Evolutionary conservation across 2,113 vertebrate genomes (phyloP).

Genomic region (Gnathonemus longibarbis): DNA sequence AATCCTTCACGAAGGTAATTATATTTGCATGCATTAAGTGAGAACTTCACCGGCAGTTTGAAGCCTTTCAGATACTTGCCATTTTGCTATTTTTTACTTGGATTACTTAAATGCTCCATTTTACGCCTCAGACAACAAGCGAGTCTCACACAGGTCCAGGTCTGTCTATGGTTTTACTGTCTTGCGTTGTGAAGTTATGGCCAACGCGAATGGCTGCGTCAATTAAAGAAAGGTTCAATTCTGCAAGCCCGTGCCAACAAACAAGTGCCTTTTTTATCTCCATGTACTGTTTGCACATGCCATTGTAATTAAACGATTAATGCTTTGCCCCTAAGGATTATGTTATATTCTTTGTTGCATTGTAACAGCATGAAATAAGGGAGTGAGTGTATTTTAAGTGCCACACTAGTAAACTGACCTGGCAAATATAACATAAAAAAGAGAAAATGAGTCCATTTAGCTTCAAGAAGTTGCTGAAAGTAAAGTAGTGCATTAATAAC

Average conservation of each 20-base stretch:
- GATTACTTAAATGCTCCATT: not conserved
- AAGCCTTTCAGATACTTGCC: not conserved
- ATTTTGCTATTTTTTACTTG: not conserved
- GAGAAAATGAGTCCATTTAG: not conserved
- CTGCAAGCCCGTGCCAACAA: conserved; percentile 43
- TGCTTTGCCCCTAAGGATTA: conserved; percentile 45
- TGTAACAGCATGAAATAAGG: conserved; percentile 34
- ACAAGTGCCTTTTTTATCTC: conserved; percentile 36
- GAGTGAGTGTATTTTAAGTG: conserved; percentile 24
- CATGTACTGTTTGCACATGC: conserved; percentile 29
- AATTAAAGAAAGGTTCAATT: conserved; percentile 34
- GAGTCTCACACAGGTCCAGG: not conserved
- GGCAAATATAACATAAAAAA: not conserved
- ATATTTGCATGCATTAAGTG: not conserved
- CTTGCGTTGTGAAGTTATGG: not conserved
- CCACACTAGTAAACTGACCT: not conserved
- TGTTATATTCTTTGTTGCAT: conserved; percentile 42
- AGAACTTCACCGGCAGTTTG: not conserved
- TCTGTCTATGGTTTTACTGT: not conserved
- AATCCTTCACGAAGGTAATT: not conserved
- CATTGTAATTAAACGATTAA: conserved; percentile 56
- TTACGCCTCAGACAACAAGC: not conserved
- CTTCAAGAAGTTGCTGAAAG: not conserved
- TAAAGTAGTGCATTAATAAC: not conserved
- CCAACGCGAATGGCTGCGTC: conserved; percentile 16